Evolutionary conservation across 2,888 invertebrate genomes (phyloP).

Genomic region (Euplagia quadripunctaria): DNA sequence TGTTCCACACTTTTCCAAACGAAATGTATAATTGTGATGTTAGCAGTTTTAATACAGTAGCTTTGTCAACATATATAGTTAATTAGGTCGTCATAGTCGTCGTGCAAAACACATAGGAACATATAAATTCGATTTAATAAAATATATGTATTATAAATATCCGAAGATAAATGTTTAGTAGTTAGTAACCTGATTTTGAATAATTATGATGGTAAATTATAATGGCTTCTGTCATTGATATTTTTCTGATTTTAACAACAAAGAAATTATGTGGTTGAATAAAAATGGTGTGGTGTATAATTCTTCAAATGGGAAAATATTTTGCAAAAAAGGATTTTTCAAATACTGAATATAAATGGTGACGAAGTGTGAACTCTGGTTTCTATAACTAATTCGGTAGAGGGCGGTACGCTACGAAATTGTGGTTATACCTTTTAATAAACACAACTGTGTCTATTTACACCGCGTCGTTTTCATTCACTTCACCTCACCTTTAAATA

Average conservation of each 20-base stretch:
- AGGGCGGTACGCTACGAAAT: neutral
- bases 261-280: neutral
- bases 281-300: neutral
- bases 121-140: neutral
- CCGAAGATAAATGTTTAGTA: neutral
- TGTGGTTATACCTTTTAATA: neutral
- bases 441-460: neutral
- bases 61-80: constrained; percentile 29
- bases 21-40: constrained; percentile 31
- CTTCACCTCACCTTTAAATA: neutral
- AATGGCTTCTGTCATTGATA: neutral
- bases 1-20: constrained; percentile 38
- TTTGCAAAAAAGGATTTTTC: neutral
- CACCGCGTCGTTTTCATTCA: neutral
- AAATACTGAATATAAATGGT: neutral
- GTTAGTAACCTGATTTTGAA: too few species aligned
- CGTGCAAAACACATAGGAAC: constrained; percentile 17
- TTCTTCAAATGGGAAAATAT: neutral
- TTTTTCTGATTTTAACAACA: neutral
- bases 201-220: too few species aligned
- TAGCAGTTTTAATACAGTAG: constrained; percentile 46
- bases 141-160: too few species aligned
- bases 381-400: neutral
- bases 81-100: constrained; percentile 24
- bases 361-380: neutral